Evolutionary conservation across 2,113 vertebrate species (phyloP), one percentile per base, ranked within the genome.

Genomic region (Nipponia nippon): DNA sequence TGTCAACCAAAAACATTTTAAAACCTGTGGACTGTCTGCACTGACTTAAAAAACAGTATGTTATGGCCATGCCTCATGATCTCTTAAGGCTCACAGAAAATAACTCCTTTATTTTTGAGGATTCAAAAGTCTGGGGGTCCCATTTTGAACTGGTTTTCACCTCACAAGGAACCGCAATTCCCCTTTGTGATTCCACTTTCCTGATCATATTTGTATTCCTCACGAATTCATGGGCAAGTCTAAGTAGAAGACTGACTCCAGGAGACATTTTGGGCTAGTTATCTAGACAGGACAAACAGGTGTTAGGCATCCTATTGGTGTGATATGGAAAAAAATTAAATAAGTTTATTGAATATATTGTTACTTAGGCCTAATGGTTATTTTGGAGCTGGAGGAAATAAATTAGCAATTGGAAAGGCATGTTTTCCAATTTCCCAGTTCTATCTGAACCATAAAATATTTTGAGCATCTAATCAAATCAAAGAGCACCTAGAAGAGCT

Each of bases 61-160:
- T 42, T 53, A 59, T 23, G 5, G 10, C 27, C 3, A 11, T 15
- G 9, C 10, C 9, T 75, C 49, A 61, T 0, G 1, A 9, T 34
- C 20, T 78, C 11, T 73, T 66, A 23, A 47, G 13, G 32, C 13
- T 91, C 36, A 71, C 22, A 53, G 62, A 81, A 49, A 81, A 53
- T 5, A 91, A 25, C 5, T 63, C 23, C 22, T 67, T 80, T 58
- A 15, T n/a, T 79, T 87, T 23, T 55, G 16, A 81, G 46, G 38
- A 56, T 36, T 79, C 22, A 42, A 2, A 75, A 67, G 15, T 7
- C 56, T 55, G 29, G 3, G 20, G 50, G 29, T 76, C 8, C 32
- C 22, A 59, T 59, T 96, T 44, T 52, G 12, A 52, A 78, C 38
- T 36, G 4, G 1, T 32, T 85, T 82, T 90, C 34, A 93, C 29